Percentiles rank a stretch among this genome's conserved stretches.
Conservation (phyloP, 2,797 vertebrate genomes). For the Pyrocephalus nanus region DNA sequence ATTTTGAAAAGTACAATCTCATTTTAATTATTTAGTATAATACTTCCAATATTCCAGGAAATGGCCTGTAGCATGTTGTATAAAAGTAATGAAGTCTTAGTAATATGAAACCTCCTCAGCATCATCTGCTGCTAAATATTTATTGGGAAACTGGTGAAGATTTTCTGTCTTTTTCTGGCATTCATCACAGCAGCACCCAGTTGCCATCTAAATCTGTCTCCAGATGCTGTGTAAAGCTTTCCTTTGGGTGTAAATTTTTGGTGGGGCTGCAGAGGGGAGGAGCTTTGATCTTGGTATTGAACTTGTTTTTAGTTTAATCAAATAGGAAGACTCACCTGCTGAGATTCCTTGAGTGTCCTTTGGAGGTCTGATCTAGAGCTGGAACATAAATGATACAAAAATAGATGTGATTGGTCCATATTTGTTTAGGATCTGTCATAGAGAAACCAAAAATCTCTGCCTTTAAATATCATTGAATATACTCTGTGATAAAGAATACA, state of each 20-base stretch:
- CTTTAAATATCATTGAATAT: background rate
- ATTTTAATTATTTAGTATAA: constrained; percentile 57
- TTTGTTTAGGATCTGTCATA: background rate
- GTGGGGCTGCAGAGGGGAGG: background rate
- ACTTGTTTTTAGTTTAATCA: background rate
- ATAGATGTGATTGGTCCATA: background rate
- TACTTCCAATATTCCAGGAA: constrained; percentile 36
- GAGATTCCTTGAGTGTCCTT: background rate
- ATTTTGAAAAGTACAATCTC: constrained; percentile 31
- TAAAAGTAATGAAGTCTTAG: constrained; percentile 30
- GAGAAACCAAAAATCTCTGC: background rate
- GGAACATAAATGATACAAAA: background rate
- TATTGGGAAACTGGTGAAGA: background rate
- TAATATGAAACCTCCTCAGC: constrained; percentile 8
- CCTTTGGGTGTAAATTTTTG: background rate
- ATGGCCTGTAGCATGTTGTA: constrained; percentile 20
- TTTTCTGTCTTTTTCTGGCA: background rate
- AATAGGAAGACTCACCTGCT: background rate
- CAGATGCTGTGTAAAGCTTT: background rate
- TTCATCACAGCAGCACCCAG: background rate
- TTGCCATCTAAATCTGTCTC: background rate
- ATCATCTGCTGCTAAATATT: constrained; percentile 45
- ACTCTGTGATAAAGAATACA: background rate
- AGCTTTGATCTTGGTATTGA: background rate
- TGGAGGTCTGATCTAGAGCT: background rate